Base-by-base conservation (phyloP, 23 tunicate genomes). In the Halocynthia aurantium region DNA sequence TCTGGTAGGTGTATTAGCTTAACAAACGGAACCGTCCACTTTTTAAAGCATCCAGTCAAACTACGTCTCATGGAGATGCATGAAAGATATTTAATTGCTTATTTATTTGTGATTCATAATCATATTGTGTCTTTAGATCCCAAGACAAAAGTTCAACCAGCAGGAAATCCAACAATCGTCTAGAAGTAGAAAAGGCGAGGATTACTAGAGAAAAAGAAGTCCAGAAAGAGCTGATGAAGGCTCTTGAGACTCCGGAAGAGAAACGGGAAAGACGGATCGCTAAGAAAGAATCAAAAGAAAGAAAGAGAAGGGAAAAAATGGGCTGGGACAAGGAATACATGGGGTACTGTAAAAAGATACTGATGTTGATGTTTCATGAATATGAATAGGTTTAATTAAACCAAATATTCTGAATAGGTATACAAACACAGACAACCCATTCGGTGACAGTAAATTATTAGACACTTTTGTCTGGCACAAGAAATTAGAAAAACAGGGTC, bases 391-490 rank as follows among this genome's bases (percentile, higher is more conserved):
- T 60, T n/a, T 60, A 4, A n/a, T n/a, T n/a, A 17, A 60, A 60
- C 40, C 17, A 21, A 31, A 4, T 31, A 31, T 31, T 31, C 12
- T n/a, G 1, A 5, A 22, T 52, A 76, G 97, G 31, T 91, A 96
- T 70, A 96, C 99, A 10, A 96, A 96, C 71, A 77, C 91, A 10
- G 99, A 96, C 86, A 96, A 96, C 67, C 99, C 99, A 55, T 96
- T 86, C 75, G 99, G 99, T 63, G 99, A 96, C 74, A 90, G 88
- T 19, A 90, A 85, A 54, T 83, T 96, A 8, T 52, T 96, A 62
- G 87, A 89, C 56, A 87, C 99, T 51, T 96, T 96, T 85, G 99
- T 96, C 12, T 96, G 99, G 99, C 83, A 84, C 75, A 96, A 96
- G 70, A 96, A 96, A 72, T 67, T 96, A 70, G 93, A 89, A 50